These are phyloP conservation scores for Lepidurus packardi DNA, from an alignment of 1,140 invertebrate genomes.

Conservation along the genomic window DNA sequence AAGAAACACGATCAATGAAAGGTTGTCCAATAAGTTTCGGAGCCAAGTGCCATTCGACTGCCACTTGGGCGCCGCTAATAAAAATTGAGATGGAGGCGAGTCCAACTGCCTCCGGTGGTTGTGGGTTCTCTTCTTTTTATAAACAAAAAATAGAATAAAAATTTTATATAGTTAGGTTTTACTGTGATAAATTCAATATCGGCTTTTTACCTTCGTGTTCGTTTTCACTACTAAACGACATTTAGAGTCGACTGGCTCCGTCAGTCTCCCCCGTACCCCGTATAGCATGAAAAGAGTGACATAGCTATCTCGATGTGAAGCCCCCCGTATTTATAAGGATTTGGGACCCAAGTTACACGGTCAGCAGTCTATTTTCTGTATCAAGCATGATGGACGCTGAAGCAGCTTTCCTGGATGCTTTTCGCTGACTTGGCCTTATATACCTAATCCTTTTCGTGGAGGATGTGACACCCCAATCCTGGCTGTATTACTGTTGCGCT, in stretches of 20 bases:
- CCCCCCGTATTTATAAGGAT: conserved; percentile 12
- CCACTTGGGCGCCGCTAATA: neutral
- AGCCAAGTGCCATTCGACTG: neutral
- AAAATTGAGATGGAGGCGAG: conserved; percentile 1
- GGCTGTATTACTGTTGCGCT: neutral
- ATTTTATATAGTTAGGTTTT: neutral
- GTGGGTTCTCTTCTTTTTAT: neutral
- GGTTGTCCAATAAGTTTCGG: conserved; percentile 7
- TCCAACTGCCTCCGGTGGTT: neutral
- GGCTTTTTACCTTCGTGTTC: neutral
- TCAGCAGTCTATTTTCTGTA: neutral
- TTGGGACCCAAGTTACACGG: conserved; percentile 2
- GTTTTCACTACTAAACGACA: neutral
- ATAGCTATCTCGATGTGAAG: neutral
- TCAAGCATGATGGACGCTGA: conserved; percentile 2
- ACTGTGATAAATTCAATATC: neutral
- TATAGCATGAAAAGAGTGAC: neutral
- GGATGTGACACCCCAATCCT: neutral
- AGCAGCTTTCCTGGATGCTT: neutral
- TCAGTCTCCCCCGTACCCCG: neutral
- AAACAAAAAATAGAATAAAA: neutral
- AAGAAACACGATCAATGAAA: neutral
- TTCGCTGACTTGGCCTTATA: conserved; percentile 18
- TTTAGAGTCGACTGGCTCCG: neutral
- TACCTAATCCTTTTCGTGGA: conserved; percentile 7